Percentiles rank a stretch among this genome's conserved stretches.
Conservation (phyloP, 2,888 invertebrate species). For the Cosmopolites sordidus region DNA sequence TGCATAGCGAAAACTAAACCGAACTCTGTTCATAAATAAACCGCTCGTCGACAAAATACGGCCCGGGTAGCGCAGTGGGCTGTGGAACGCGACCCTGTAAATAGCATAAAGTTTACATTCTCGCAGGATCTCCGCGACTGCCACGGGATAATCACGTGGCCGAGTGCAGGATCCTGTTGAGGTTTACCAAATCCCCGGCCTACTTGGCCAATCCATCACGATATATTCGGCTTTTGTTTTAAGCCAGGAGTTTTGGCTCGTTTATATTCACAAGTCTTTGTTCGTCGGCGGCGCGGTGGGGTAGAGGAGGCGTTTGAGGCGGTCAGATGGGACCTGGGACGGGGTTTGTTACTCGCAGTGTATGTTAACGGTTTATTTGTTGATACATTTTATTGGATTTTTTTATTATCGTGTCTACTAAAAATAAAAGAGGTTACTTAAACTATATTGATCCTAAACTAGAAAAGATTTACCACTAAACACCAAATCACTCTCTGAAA, state of each 20-base stretch:
- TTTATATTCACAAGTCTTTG: conserved; percentile 20
- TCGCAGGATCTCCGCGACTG: conserved; percentile 40
- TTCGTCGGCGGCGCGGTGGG: conserved; percentile 1
- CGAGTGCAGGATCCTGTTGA: conserved; percentile 54
- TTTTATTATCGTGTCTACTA: too few relatives aligned
- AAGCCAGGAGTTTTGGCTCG: conserved; percentile 11
- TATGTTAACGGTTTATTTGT: not conserved
- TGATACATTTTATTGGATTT: too few relatives aligned
- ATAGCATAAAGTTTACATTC: conserved; percentile 38
- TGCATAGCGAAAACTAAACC: too few relatives aligned
- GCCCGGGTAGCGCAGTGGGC: not conserved
- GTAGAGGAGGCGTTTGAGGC: not conserved
- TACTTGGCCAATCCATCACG: conserved; percentile 53
- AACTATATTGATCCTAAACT: too few relatives aligned
- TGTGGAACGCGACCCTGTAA: conserved; percentile 13
- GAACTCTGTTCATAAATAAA: not conserved
- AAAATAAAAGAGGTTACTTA: too few relatives aligned
- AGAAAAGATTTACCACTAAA: too few relatives aligned
- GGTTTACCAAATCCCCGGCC: conserved; percentile 51
- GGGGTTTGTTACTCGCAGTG: not conserved
- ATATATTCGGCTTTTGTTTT: conserved; percentile 35
- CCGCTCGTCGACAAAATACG: not conserved
- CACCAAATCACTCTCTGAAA: too few relatives aligned
- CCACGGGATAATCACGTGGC: conserved; percentile 47
- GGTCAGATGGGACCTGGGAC: not conserved